These are phyloP conservation scores for Bombus soroeensis DNA, from an alignment of 1,140 invertebrate genomes.

Conservation along the genomic window DNA sequence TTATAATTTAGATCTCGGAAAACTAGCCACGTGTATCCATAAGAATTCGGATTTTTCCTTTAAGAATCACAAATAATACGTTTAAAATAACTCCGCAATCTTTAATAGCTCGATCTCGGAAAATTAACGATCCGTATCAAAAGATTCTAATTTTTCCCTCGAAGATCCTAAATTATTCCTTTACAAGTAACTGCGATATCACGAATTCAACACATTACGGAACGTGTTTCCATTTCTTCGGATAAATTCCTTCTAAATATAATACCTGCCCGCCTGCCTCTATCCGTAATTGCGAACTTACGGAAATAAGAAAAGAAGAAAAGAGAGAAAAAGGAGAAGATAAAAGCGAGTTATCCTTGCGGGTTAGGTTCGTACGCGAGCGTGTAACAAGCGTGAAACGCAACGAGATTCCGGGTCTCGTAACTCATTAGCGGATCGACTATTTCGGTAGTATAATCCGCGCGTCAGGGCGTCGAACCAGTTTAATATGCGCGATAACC, in stretches of 20 bases:
- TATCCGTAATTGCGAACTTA: neutral
- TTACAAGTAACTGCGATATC: neutral
- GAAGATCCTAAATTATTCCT: neutral
- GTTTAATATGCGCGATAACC: constrained; percentile 26
- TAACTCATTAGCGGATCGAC: constrained; percentile 43
- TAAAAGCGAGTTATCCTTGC: neutral
- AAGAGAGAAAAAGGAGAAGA: neutral
- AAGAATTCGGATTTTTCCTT: too few relatives aligned
- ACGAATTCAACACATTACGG: too few relatives aligned
- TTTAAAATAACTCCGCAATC: too few relatives aligned
- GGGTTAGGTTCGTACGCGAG: neutral
- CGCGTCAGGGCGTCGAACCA: constrained; percentile 31
- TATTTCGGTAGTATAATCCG: constrained; percentile 43
- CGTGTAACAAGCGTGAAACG: constrained; percentile 4
- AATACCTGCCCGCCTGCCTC: neutral
- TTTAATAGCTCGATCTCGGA: too few relatives aligned
- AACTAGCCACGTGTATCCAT: too few relatives aligned
- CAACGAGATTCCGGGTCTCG: constrained; percentile 28
- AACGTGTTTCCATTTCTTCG: neutral
- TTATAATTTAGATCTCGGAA: too few relatives aligned
- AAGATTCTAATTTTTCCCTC: too few relatives aligned
- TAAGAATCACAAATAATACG: too few relatives aligned
- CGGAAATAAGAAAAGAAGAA: neutral
- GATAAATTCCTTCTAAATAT: neutral
- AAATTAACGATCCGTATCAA: too few relatives aligned